phyloP scores from a whole-genome alignment of 2,797 vertebrate species.

The Enoplosus armatus region DNA sequence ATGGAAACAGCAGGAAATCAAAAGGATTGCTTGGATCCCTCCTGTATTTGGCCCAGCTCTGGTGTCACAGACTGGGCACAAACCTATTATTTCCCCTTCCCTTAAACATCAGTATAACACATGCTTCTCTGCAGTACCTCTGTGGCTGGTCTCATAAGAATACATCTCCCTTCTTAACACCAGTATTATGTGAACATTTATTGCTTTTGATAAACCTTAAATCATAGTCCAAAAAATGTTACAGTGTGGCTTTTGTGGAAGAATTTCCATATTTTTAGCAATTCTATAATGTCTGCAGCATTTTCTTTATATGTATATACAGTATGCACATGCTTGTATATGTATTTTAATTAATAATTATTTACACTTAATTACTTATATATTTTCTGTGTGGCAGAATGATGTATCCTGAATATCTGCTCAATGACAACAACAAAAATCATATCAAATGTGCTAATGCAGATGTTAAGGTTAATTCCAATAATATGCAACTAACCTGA shows the following conservation, averaged over 20 bases:
- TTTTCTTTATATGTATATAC: neutral
- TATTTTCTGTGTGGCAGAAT: neutral
- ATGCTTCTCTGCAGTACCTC: neutral
- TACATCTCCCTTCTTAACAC: slow-evolving; percentile 16
- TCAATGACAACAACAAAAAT: neutral
- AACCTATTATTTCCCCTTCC: slow-evolving; percentile 31
- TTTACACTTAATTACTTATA: neutral
- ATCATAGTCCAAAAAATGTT: neutral
- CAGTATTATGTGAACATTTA: neutral
- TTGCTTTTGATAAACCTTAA: neutral
- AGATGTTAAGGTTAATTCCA: neutral
- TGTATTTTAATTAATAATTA: too few species aligned
- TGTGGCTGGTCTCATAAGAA: neutral
- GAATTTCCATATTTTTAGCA: neutral
- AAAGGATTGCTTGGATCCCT: slow-evolving; percentile 47
- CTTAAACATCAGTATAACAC: slow-evolving; percentile 27
- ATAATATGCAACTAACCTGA: neutral
- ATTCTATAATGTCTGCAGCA: neutral
- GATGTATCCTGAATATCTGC: neutral
- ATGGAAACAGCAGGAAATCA: slow-evolving; percentile 69
- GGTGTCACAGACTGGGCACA: slow-evolving; percentile 39
- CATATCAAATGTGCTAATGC: too few species aligned
- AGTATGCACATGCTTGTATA: neutral
- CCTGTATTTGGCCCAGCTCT: slow-evolving; percentile 29
- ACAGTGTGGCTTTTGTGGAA: neutral